Conservation (phyloP, 2,888 invertebrate species). For the Drosophila rellima region DNA sequence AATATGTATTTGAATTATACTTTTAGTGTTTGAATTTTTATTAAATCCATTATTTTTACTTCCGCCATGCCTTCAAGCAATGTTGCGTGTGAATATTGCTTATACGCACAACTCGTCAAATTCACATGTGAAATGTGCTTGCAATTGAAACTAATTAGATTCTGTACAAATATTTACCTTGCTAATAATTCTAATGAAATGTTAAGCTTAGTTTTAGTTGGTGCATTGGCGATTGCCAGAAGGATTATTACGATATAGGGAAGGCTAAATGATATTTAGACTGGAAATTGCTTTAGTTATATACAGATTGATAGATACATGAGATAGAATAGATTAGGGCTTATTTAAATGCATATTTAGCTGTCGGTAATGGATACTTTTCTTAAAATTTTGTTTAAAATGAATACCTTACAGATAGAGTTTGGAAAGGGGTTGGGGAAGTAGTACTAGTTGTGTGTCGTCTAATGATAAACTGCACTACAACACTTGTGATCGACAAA, state of each 20-base stretch:
- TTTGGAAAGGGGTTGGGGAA: conserved; percentile 36
- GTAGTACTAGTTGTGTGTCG: conserved; percentile 64
- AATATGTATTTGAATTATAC: conserved; percentile 59
- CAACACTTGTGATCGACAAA: conserved; percentile 82
- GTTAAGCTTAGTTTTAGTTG: conserved; percentile 46
- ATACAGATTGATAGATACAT: neutral
- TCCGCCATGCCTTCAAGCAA: conserved; percentile 2
- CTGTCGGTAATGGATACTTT: neutral
- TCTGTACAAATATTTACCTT: conserved; percentile 66
- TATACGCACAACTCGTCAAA: conserved; percentile 46
- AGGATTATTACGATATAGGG: neutral
- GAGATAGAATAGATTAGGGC: neutral
- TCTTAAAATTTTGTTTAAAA: conserved; percentile 60
- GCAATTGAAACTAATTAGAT: conserved; percentile 70
- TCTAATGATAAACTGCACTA: conserved; percentile 84
- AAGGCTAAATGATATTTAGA: neutral
- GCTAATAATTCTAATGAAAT: conserved; percentile 63
- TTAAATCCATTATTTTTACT: conserved; percentile 31
- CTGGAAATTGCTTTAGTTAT: neutral
- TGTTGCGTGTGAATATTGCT: conserved; percentile 35
- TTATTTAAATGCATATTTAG: neutral
- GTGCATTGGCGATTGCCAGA: neutral
- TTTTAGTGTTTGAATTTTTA: conserved; percentile 36
- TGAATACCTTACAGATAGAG: conserved; percentile 28
- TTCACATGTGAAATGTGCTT: conserved; percentile 43